Evolutionary conservation across 1,140 invertebrate species (phyloP).

Genomic region (Drosophila nasuta): DNA sequence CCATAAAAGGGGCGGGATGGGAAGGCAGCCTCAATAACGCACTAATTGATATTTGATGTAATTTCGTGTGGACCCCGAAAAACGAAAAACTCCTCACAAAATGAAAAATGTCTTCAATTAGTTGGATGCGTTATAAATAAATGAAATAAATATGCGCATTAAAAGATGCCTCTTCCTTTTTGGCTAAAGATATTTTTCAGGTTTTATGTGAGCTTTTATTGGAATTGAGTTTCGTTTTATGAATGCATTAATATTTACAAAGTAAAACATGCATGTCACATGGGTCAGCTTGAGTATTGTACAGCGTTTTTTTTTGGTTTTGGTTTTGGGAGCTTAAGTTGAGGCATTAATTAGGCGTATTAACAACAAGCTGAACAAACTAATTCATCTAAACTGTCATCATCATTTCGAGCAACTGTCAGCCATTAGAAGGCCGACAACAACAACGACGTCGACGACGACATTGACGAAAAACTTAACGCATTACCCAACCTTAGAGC

Average conservation of each 20-base stretch:
- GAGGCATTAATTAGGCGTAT: constrained; percentile 75
- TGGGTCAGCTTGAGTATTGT: no score
- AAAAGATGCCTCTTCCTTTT: constrained; percentile 10
- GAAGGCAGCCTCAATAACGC: constrained; percentile 34
- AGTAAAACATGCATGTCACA: background rate
- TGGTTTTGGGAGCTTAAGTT: constrained; percentile 17
- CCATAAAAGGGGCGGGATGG: constrained; percentile 39
- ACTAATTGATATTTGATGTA: constrained; percentile 78
- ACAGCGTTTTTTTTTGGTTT: no score
- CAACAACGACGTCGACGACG: constrained; percentile 30
- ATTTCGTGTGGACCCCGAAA: constrained; percentile 34
- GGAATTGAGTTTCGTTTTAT: constrained; percentile 43
- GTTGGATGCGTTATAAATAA: constrained; percentile 33
- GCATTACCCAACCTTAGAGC: constrained; percentile 63
- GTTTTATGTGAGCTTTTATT: constrained; percentile 60
- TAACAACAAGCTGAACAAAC: constrained; percentile 66
- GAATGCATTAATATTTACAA: constrained; percentile 29
- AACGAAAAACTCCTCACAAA: constrained; percentile 28
- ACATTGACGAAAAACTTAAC: constrained; percentile 79
- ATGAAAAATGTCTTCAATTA: constrained; percentile 53
- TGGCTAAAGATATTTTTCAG: constrained; percentile 46
- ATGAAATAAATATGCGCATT: constrained; percentile 44
- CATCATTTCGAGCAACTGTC: constrained; percentile 81
- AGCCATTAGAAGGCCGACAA: constrained; percentile 61
- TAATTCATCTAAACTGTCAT: constrained; percentile 83